Percentiles rank a stretch among this genome's conserved stretches.
phyloP scores from a whole-genome alignment of 2,113 vertebrate species.

The Malurus melanocephalus region DNA sequence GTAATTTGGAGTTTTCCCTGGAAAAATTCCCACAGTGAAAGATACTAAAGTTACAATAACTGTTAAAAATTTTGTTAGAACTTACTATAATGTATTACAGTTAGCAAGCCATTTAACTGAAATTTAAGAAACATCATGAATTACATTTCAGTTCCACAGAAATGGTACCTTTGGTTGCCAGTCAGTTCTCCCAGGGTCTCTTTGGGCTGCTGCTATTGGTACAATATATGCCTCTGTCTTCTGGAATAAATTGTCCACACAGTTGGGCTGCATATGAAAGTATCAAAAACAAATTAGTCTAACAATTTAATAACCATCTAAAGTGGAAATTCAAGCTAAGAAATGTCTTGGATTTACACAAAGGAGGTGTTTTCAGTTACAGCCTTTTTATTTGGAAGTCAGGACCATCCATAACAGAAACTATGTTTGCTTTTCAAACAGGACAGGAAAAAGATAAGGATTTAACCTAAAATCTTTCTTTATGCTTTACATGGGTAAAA shows the following conservation, averaged over 20 bases:
- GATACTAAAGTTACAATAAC: background rate
- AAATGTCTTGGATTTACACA: background rate
- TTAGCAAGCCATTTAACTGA: background rate
- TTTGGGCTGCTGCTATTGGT: background rate
- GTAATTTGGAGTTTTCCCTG: background rate
- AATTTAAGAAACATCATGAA: background rate
- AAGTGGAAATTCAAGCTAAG: background rate
- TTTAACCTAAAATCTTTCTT: background rate
- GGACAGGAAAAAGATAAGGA: background rate
- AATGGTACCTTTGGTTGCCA: constrained; percentile 45
- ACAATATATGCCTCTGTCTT: background rate
- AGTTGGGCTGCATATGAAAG: constrained; percentile 20
- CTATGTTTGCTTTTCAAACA: background rate
- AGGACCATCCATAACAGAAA: background rate
- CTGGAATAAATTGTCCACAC: background rate
- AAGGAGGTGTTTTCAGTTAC: background rate
- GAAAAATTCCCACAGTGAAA: background rate
- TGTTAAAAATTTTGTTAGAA: background rate
- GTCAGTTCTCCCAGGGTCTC: background rate
- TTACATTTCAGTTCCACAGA: background rate
- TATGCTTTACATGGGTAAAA: background rate
- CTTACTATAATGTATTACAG: background rate
- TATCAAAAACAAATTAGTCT: background rate
- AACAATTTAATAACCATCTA: background rate
- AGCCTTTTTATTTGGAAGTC: background rate